A percentile compares a stretch with the other conserved stretches of the same genome.
Evolutionary conservation across 2,888 invertebrate genomes (phyloP).

Genomic region (Amorpha juglandis): DNA sequence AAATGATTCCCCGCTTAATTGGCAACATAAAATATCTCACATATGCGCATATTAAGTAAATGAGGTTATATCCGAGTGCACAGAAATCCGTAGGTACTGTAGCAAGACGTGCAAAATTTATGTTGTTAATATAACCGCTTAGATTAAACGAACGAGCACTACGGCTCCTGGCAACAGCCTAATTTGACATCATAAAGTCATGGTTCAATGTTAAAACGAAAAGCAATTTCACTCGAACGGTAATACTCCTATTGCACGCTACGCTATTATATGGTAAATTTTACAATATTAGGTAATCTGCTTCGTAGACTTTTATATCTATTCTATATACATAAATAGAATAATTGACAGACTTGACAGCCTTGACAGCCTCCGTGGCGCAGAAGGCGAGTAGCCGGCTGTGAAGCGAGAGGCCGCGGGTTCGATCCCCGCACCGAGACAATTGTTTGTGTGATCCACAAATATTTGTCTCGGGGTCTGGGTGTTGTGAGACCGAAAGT

Average conservation of each 20-base stretch:
- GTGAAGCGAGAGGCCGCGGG: too few species aligned
- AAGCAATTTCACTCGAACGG: slow-evolving; percentile 1
- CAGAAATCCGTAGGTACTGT: slow-evolving; percentile 47
- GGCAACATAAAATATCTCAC: slow-evolving; percentile 53
- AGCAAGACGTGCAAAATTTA: slow-evolving; percentile 50
- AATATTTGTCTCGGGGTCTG: too few species aligned
- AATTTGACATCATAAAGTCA: slow-evolving; percentile 17
- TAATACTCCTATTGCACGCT: background rate
- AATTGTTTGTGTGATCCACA: too few species aligned
- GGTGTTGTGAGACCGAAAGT: too few species aligned
- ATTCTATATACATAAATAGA: too few species aligned
- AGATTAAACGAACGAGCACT: slow-evolving; percentile 21
- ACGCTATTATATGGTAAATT: too few species aligned
- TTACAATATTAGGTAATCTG: too few species aligned
- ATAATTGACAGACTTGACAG: too few species aligned
- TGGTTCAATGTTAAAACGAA: slow-evolving; percentile 29
- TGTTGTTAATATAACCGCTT: slow-evolving; percentile 48
- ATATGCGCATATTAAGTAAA: slow-evolving; percentile 62
- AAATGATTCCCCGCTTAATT: slow-evolving; percentile 25
- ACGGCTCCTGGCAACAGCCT: slow-evolving; percentile 20
- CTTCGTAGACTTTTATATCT: too few species aligned
- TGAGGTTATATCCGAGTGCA: slow-evolving; percentile 47
- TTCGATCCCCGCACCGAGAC: too few species aligned
- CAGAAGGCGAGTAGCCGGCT: too few species aligned
- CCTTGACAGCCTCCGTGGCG: too few species aligned